These are phyloP conservation scores for Platyscapa corneri DNA, from an alignment of 1,140 invertebrate species.

Conservation along the genomic window DNA sequence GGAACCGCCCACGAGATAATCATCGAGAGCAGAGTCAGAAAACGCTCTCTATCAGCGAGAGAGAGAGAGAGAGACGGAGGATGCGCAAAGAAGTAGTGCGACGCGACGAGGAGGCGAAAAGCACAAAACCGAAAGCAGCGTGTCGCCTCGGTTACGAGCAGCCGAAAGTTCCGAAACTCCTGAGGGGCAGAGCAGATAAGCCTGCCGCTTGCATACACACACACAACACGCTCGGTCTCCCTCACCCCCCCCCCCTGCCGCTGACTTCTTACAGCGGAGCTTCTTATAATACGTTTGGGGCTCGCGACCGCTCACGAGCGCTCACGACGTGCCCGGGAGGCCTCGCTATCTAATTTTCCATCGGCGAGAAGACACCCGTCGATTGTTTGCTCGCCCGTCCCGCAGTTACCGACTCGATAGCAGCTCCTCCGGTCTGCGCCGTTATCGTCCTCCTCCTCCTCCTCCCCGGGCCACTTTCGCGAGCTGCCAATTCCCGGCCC, in stretches of 20 bases:
- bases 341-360: conserved; percentile 44
- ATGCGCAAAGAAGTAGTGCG: conserved; percentile 19
- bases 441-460: neutral
- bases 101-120: conserved; percentile 13
- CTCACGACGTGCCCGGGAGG: conserved; percentile 38
- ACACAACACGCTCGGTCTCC: neutral
- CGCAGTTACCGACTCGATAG: conserved; percentile 6
- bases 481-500: neutral
- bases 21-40: neutral
- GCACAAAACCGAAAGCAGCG: conserved; percentile 8
- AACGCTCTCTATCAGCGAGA: neutral
- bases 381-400: conserved; percentile 29
- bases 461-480: neutral
- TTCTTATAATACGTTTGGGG: neutral
- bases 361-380: conserved; percentile 32
- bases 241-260: neutral
- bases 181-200: conserved; percentile 12
- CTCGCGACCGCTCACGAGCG: conserved; percentile 17
- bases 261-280: neutral
- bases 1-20: neutral
- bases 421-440: neutral
- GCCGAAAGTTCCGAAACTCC: conserved; percentile 34
- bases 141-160: conserved; percentile 25
- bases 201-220: neutral
- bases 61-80: neutral